Conservation (phyloP, 2,888 invertebrate genomes). For the Polydesmus complanatus region DNA sequence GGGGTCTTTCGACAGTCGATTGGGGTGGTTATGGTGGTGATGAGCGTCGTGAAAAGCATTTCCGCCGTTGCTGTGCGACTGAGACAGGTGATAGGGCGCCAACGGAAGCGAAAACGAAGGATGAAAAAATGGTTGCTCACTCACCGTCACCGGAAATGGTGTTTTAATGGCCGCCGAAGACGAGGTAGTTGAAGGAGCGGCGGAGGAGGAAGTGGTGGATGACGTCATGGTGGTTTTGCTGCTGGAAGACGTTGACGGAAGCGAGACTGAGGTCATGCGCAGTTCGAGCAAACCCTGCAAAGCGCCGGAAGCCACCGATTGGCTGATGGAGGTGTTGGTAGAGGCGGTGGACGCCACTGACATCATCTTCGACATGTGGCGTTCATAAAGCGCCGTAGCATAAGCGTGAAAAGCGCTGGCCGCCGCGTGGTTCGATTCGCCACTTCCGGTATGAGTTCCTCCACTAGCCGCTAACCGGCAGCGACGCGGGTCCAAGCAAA, state of each 20-base stretch:
- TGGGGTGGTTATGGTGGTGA: not conserved
- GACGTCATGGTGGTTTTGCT: not conserved
- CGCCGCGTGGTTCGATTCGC: not conserved
- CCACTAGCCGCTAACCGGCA: slow-evolving; percentile 7
- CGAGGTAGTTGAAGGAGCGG: not conserved
- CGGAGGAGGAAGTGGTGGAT: not conserved
- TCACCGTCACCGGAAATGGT: not conserved
- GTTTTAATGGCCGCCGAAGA: not conserved
- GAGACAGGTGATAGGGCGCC: not conserved
- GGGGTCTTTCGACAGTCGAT: not conserved
- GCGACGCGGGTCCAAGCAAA: slow-evolving; percentile 13
- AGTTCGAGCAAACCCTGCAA: not conserved
- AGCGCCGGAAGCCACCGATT: not conserved
- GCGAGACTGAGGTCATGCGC: not conserved
- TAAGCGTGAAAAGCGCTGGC: not conserved
- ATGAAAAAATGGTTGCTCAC: not conserved
- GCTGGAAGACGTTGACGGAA: not conserved
- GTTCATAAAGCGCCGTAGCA: slow-evolving; percentile 8
- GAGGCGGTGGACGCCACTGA: not conserved
- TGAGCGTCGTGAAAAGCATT: slow-evolving; percentile 1
- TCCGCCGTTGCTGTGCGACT: not conserved
- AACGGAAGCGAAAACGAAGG: not conserved
- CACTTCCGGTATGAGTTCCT: not conserved
- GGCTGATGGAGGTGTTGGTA: not conserved
- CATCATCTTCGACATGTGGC: slow-evolving; percentile 5